phyloP scores from a whole-genome alignment of 1,140 invertebrate genomes.

The Ooceraea biroi region DNA sequence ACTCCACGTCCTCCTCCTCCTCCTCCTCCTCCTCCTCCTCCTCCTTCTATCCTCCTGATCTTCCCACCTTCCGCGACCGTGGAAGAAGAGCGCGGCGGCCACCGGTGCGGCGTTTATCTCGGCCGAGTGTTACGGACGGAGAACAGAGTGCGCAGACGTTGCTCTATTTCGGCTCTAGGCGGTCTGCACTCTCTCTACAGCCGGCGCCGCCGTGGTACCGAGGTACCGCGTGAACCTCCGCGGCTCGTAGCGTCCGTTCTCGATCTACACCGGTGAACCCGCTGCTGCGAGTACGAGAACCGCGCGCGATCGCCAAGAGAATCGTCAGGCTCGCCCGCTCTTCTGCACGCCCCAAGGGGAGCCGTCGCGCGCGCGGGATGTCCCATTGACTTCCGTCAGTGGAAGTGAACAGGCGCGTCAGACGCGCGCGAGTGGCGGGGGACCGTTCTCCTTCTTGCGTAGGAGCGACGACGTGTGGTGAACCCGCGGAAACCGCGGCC shows the following conservation, averaged over 20 bases:
- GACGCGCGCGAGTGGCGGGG: conserved; percentile 61
- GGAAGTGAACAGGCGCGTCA: conserved; percentile 59
- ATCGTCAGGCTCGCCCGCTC: no score
- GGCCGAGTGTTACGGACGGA: conserved; percentile 72
- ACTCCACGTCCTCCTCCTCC: conserved; percentile 64
- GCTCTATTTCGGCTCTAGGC: conserved; percentile 71
- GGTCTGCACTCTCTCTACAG: conserved; percentile 11
- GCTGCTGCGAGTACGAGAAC: background rate
- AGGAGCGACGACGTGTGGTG: conserved; percentile 59
- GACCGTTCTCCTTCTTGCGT: background rate
- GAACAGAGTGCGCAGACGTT: conserved; percentile 73
- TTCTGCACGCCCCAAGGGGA: background rate
- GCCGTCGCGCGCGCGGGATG: conserved; percentile 38
- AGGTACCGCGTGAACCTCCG: conserved; percentile 28
- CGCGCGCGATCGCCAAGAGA: background rate
- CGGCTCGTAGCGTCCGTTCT: background rate
- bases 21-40: conserved; percentile 54
- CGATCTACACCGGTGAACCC: background rate
- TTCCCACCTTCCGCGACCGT: conserved; percentile 74
- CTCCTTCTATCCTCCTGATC: conserved; percentile 73
- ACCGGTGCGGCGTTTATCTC: conserved; percentile 72
- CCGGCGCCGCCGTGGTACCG: conserved; percentile 20
- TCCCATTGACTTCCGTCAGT: conserved; percentile 55
- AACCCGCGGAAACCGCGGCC: conserved; percentile 52
- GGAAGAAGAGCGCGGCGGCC: conserved; percentile 74